Evolutionary conservation across 2,888 invertebrate genomes (phyloP).

Genomic region (Sphaeridia pumilis): DNA sequence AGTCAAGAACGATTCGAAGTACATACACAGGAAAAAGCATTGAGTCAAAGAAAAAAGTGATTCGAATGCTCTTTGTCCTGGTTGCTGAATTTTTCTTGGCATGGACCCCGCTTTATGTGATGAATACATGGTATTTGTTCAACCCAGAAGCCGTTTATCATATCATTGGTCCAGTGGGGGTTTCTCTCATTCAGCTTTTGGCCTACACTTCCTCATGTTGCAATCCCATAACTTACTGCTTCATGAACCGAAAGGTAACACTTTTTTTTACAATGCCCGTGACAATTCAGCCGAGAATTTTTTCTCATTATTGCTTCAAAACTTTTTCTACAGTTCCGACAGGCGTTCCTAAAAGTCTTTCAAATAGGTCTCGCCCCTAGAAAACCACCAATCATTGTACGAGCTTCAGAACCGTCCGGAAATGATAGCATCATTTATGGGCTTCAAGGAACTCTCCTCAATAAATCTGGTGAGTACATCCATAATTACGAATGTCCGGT

Average conservation of each 20-base stretch:
- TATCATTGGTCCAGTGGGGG: conserved; percentile 58
- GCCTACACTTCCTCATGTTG: conserved; percentile 74
- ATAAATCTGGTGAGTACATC: conserved; percentile 56
- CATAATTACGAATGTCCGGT: no score
- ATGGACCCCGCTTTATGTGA: conserved; percentile 74
- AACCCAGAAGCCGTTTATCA: conserved; percentile 57
- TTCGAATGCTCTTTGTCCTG: conserved; percentile 81
- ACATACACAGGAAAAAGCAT: conserved; percentile 67
- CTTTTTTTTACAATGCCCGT: no score
- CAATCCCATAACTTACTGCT: conserved; percentile 85
- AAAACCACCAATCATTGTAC: conserved; percentile 40
- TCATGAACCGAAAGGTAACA: conserved; percentile 66
- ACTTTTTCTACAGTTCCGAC: conserved; percentile 51
- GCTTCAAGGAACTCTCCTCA: conserved; percentile 51
- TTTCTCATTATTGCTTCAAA: no score
- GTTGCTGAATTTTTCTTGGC: conserved; percentile 83
- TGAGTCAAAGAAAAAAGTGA: conserved; percentile 63
- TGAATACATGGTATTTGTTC: conserved; percentile 66
- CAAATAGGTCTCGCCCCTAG: conserved; percentile 46
- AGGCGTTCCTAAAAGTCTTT: conserved; percentile 65
- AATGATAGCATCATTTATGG: conserved; percentile 53
- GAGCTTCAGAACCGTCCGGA: conserved; percentile 45
- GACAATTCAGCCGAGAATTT: no score
- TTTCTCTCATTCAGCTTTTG: conserved; percentile 60
- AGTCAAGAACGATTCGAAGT: conserved; percentile 51